These are phyloP conservation scores for Parnassius mnemosyne DNA, from an alignment of 2,888 invertebrate genomes.

Conservation along the genomic window DNA sequence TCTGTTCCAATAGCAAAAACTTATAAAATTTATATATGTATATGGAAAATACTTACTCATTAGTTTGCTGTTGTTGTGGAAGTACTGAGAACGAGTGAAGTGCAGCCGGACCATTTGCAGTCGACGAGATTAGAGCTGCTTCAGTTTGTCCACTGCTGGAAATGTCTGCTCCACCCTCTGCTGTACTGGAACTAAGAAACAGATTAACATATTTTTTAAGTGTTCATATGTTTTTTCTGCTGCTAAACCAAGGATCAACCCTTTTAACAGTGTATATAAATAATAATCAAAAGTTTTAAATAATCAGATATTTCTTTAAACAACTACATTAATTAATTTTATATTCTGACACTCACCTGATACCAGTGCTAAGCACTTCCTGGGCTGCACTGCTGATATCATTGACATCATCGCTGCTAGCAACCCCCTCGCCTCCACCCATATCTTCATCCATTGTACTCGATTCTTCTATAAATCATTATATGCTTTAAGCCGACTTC, in stretches of 20 bases:
- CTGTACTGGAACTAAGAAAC: constrained; percentile 65
- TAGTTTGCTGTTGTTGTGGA: constrained; percentile 60
- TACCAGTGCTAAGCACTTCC: constrained; percentile 66
- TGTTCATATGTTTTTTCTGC: background rate
- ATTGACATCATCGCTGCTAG: constrained; percentile 76
- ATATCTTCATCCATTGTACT: constrained; percentile 78
- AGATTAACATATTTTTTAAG: background rate
- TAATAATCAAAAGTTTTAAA: background rate
- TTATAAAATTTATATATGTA: too few species aligned
- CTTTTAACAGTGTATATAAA: background rate
- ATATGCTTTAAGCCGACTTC: too few species aligned
- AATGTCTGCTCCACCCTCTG: constrained; percentile 70
- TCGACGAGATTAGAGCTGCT: constrained; percentile 65
- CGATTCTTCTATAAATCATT: constrained; percentile 59
- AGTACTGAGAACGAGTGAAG: constrained; percentile 63
- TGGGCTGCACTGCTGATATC: constrained; percentile 75
- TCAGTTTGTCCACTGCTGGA: constrained; percentile 70
- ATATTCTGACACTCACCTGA: constrained; percentile 48
- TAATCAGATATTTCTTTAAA: background rate
- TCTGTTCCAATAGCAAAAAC: too few species aligned
- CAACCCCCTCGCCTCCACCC: constrained; percentile 74
- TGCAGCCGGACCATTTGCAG: constrained; percentile 67
- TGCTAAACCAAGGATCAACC: too few species aligned
- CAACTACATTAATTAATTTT: background rate
- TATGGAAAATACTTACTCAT: constrained; percentile 53